A percentile compares a stretch with the other conserved stretches of the same genome.
Evolutionary conservation across 1,140 invertebrate species (phyloP).

Genomic region (Nasonia vitripennis): DNA sequence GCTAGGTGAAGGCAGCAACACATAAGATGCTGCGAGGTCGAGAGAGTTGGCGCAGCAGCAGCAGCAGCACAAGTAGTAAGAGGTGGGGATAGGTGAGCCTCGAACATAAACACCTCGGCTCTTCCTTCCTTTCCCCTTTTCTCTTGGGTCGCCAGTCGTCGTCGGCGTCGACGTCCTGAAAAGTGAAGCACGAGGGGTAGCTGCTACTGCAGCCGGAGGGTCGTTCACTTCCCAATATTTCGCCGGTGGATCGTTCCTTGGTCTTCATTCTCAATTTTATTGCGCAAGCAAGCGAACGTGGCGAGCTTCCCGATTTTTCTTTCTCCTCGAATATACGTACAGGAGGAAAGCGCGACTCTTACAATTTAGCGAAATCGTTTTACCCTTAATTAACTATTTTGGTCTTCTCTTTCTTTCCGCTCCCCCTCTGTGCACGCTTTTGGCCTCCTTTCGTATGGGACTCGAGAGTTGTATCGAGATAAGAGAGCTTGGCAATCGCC

Average conservation of each 20-base stretch:
- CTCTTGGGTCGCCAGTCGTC: background rate
- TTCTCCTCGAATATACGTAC: too few relatives aligned
- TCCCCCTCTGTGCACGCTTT: background rate
- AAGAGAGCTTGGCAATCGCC: constrained; percentile 5
- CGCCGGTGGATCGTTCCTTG: background rate
- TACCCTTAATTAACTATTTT: constrained; percentile 37
- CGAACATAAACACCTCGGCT: background rate
- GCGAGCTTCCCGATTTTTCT: background rate
- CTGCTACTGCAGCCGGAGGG: background rate
- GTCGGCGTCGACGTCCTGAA: background rate
- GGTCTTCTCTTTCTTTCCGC: background rate
- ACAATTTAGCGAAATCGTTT: background rate
- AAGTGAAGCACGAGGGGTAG: background rate
- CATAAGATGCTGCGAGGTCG: too few relatives aligned
- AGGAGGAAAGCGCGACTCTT: background rate
- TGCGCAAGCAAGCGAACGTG: constrained; percentile 30
- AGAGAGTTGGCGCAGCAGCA: too few relatives aligned
- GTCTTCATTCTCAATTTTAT: constrained; percentile 46
- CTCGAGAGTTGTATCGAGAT: constrained; percentile 28
- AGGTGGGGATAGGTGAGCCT: background rate
- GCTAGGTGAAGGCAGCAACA: background rate
- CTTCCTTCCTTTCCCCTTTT: constrained; percentile 7
- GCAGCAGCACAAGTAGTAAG: background rate
- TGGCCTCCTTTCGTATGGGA: constrained; percentile 15
- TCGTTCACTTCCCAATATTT: constrained; percentile 48